Base-by-base conservation (phyloP, 1,140 invertebrate genomes). In the Zelostemma sp. region DNA sequence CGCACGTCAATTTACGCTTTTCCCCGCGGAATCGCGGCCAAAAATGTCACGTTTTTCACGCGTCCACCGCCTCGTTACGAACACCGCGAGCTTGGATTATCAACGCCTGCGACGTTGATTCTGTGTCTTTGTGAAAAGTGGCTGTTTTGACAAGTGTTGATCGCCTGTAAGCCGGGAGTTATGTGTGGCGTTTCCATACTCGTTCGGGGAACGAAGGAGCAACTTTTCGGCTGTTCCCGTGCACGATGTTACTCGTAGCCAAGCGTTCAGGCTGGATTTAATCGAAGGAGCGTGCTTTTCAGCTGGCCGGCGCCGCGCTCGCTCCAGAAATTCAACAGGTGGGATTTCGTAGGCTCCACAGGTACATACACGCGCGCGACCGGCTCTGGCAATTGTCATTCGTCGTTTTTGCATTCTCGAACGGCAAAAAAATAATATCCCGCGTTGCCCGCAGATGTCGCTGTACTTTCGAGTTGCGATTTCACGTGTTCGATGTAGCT, bases 311-410 rank as follows among this genome's bases (percentile, higher is more conserved):
- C 14, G 41, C 18, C 8, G 1, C 5, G 11, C 11, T 6, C 41
- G 35, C 18, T 4, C 41, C 57, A 45, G 25, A 12, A 67, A 63
- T 68, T 78, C 80, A 82, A 82, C 80, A 82, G 79, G 80, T 81
- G 80, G 66, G 70, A 74, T 74, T 64, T 70, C 70, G 73, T 61
- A 28, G 63, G 68, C 68, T 72, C n/a, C 62, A 70, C 61, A 80
- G 80, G 76, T 79, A 80, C 19, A n/a, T n/a, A n/a, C n/a, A n/a
- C n/a, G n/a, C n/a, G n/a, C n/a, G n/a, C n/a, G n/a, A n/a, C n/a
- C n/a, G n/a, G n/a, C n/a, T n/a, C n/a, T n/a, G n/a, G n/a, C n/a
- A n/a, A n/a, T n/a, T n/a, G n/a, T n/a, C n/a, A n/a, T n/a, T n/a
- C n/a, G n/a, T n/a, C n/a, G n/a, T n/a, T n/a, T n/a, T n/a, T n/a